Conservation (phyloP, 2,797 vertebrate species). For the Halcyon chelicuti region DNA sequence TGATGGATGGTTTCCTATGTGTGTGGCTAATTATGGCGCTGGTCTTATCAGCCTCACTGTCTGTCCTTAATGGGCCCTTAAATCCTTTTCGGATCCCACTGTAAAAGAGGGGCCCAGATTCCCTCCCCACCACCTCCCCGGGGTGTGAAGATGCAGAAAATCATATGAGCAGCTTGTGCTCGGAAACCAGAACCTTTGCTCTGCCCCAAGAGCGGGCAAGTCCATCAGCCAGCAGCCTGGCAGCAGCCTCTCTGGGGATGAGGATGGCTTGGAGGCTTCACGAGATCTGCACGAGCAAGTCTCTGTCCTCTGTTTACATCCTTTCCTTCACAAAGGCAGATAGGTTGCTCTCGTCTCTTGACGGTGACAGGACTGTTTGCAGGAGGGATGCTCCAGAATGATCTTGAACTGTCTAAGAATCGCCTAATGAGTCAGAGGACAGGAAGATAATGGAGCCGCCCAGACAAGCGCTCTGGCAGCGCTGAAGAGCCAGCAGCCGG, state of each 20-base stretch:
- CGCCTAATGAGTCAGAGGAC: conserved; percentile 18
- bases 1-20: not conserved
- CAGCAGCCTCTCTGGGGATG: not conserved
- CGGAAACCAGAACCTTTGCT: not conserved
- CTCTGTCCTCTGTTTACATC: not conserved
- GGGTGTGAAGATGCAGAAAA: not conserved
- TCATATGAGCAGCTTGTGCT: not conserved
- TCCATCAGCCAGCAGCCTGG: not conserved
- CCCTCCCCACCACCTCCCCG: not conserved
- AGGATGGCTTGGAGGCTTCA: not conserved
- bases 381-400: not conserved
- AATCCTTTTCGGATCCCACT: not conserved
- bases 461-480: not conserved
- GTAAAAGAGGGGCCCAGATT: not conserved
- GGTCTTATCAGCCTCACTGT: not conserved
- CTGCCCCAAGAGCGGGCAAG: not conserved
- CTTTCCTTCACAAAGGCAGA: not conserved
- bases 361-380: not conserved
- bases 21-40: not conserved
- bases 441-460: not conserved
- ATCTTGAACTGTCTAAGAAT: conserved; percentile 13
- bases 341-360: not conserved
- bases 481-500: not conserved
- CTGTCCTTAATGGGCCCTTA: not conserved
- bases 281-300: not conserved